These are phyloP conservation scores for Botia almorhae DNA, from an alignment of 2,797 vertebrate genomes.

Conservation along the genomic window DNA sequence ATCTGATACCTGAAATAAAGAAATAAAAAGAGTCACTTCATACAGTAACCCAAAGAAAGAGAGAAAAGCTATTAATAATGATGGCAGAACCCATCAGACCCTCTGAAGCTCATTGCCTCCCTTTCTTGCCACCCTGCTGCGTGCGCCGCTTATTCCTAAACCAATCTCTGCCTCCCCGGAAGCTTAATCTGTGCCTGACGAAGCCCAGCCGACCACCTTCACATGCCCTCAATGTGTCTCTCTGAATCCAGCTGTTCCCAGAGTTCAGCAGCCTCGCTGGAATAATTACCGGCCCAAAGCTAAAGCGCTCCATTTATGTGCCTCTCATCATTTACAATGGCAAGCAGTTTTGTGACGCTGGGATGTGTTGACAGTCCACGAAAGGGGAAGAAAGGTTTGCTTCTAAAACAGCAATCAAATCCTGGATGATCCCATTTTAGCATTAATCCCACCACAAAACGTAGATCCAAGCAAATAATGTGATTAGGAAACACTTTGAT, in stretches of 20 bases:
- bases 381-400: slow-evolving; percentile 41
- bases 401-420: slow-evolving; percentile 61
- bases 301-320: slow-evolving; percentile 29
- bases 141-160: slow-evolving; percentile 25
- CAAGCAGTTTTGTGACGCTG: slow-evolving; percentile 41
- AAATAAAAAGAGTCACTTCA: background rate
- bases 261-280: slow-evolving; percentile 15
- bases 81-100: background rate
- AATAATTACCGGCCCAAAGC: slow-evolving; percentile 48
- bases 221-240: slow-evolving; percentile 35
- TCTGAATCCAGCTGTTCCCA: slow-evolving; percentile 17
- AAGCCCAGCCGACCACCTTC: slow-evolving; percentile 35
- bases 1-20: background rate
- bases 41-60: slow-evolving; percentile 19
- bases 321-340: slow-evolving; percentile 34
- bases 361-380: slow-evolving; percentile 52
- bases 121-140: slow-evolving; percentile 13
- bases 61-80: slow-evolving; percentile 35
- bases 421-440: slow-evolving; percentile 61
- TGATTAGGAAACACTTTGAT: slow-evolving; percentile 63
- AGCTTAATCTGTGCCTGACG: slow-evolving; percentile 37
- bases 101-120: slow-evolving; percentile 35
- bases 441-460: slow-evolving; percentile 61
- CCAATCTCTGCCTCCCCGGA: slow-evolving; percentile 39
- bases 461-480: slow-evolving; percentile 61